These are phyloP conservation scores for Latrodectus hesperus DNA, from an alignment of 2,888 invertebrate genomes.

Conservation along the genomic window DNA sequence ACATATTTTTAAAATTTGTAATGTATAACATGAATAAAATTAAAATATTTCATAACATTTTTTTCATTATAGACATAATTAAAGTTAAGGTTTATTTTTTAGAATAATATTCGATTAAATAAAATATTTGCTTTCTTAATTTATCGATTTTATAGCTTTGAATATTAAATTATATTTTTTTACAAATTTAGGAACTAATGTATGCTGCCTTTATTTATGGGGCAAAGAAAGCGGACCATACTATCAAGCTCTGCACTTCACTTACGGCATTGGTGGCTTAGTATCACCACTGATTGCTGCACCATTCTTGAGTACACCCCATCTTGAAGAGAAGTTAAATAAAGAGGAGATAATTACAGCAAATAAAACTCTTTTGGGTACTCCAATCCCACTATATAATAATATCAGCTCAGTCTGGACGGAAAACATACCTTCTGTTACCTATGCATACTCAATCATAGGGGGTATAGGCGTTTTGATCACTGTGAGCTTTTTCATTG, in stretches of 20 bases:
- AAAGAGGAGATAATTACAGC: neutral
- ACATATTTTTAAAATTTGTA: too few relatives aligned
- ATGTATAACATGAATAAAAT: too few relatives aligned
- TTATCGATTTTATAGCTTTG: too few relatives aligned
- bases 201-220: constrained; percentile 74
- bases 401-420: neutral
- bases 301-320: constrained; percentile 74
- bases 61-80: too few relatives aligned
- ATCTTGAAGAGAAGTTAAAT: neutral
- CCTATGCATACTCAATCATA: constrained; percentile 74
- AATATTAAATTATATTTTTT: neutral
- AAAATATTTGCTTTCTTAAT: too few relatives aligned
- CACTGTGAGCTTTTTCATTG: constrained; percentile 73
- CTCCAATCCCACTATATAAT: neutral
- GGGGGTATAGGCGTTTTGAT: constrained; percentile 74
- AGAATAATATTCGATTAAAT: too few relatives aligned
- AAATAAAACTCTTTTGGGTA: neutral
- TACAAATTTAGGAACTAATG: constrained; percentile 74
- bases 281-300: constrained; percentile 76
- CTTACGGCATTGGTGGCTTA: constrained; percentile 76
- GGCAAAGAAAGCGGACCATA: constrained; percentile 75
- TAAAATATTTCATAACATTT: too few relatives aligned
- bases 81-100: too few relatives aligned
- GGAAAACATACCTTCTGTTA: constrained; percentile 3
- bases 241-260: constrained; percentile 76